Evolutionary conservation across 2,888 invertebrate genomes (phyloP).

Genomic region (Gerris lacustris): DNA sequence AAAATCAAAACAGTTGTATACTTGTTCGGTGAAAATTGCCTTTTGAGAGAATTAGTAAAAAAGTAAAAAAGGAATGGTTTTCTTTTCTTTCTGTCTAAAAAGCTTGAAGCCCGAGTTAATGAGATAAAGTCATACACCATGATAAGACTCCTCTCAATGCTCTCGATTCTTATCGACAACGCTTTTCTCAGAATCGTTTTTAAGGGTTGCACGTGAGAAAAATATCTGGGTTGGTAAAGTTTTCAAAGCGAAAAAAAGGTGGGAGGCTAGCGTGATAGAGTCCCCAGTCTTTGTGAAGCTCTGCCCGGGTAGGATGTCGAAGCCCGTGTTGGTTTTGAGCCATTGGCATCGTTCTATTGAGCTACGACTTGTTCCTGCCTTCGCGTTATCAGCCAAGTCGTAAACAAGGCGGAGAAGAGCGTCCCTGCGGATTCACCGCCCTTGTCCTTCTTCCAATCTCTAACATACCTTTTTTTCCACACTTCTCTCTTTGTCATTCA

Average conservation of each 20-base stretch:
- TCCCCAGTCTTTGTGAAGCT: background rate
- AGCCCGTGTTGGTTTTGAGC: background rate
- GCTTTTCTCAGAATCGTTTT: no score
- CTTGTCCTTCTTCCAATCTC: background rate
- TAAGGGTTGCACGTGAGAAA: background rate
- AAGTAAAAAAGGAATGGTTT: no score
- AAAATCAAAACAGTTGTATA: no score
- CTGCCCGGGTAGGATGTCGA: background rate
- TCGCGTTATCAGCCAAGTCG: background rate
- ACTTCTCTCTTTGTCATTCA: background rate
- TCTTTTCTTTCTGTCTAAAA: no score
- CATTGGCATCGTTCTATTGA: slow-evolving; percentile 5
- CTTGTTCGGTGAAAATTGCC: no score
- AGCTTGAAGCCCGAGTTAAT: no score
- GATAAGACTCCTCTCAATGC: no score
- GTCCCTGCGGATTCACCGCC: background rate
- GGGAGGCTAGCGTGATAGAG: background rate
- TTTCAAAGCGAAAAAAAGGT: background rate
- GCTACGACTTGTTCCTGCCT: slow-evolving; percentile 1
- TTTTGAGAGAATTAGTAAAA: no score
- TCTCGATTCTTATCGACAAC: no score
- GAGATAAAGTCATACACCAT: no score
- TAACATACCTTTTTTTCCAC: background rate
- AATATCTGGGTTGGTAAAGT: background rate
- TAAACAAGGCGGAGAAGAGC: background rate